phyloP scores from a whole-genome alignment of 1,140 invertebrate genomes.

The Sarcophaga peregrina region DNA sequence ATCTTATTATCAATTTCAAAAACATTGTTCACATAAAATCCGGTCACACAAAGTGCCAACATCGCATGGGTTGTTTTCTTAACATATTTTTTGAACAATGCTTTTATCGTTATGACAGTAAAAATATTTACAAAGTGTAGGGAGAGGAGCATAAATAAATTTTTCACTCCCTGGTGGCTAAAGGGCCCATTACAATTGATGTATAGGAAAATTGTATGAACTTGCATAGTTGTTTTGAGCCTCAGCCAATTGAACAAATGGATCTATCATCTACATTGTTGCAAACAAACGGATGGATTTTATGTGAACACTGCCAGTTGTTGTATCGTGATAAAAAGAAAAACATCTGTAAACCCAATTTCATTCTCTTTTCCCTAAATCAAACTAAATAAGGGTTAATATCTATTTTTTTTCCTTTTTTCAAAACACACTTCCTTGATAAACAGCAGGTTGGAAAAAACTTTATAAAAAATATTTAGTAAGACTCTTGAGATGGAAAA shows the following conservation, averaged over 20 bases:
- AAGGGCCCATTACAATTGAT: too few species aligned
- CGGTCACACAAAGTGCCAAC: neutral
- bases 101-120: neutral
- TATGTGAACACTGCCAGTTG: neutral
- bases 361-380: neutral
- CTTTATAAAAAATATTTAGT: too few species aligned
- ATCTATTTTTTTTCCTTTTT: too few species aligned
- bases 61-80: neutral
- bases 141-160: neutral
- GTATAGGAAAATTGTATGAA: too few species aligned
- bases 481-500: neutral
- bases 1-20: too few species aligned
- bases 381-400: neutral
- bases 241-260: too few species aligned
- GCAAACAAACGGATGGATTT: too few species aligned
- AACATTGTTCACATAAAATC: neutral
- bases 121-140: neutral
- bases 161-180: neutral
- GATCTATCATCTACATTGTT: too few species aligned
- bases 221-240: too few species aligned
- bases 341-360: conserved; percentile 38
- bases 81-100: too few species aligned
- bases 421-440: neutral
- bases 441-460: neutral
- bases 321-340: neutral